Base-by-base conservation (phyloP, 2,113 vertebrate genomes). In the Natator depressus region DNA sequence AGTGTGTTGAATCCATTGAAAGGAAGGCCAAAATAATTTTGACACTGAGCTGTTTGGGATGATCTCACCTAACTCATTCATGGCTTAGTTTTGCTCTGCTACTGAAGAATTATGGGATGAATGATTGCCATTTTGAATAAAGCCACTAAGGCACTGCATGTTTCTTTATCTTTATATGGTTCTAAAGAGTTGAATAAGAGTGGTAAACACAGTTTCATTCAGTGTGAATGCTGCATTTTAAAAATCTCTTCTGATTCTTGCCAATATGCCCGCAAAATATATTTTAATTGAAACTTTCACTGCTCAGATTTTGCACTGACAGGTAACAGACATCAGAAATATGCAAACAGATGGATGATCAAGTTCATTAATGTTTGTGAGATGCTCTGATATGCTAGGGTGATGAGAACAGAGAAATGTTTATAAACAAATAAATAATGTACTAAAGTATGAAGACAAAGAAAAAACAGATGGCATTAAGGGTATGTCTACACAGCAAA, bases 251-350 rank as follows among this genome's bases (percentile, higher is more conserved):
- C 80, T 62, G 69, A 82, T 90, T 89, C 51, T 51, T 87, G 59
- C 4, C 59, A 14, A 1, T 86, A 62, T 89, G 38, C 89, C 78
- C 80, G 62, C 20, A 95, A 2, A 80, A 85, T 59, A 94, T 62
- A 42, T 8, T 72, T 62, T 53, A 80, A 80, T 51, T 80, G 29
- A 10, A 94, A 91, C 85, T 88, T 72, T 82, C 94, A 38, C 3
- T 55, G 82, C 90, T 35, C 35, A 27, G 24, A 93, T 97, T 93
- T 93, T 91, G n/a, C 62, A 90, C 72, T 95, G 72, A 76, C 90
- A 88, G 79, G 54, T 90, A 82, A 84, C 46, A 10, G 59, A 51
- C 31, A 24, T 1, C 3, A 3, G 91, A 84, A 95, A 93, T 46
- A 93, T 51, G 93, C 83, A 93, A 0, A 89, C 20, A 75, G 75